Evolutionary conservation across 1,140 invertebrate species (phyloP), one percentile per base, ranked within the genome.

Genomic region (Drosophila rufa): DNA sequence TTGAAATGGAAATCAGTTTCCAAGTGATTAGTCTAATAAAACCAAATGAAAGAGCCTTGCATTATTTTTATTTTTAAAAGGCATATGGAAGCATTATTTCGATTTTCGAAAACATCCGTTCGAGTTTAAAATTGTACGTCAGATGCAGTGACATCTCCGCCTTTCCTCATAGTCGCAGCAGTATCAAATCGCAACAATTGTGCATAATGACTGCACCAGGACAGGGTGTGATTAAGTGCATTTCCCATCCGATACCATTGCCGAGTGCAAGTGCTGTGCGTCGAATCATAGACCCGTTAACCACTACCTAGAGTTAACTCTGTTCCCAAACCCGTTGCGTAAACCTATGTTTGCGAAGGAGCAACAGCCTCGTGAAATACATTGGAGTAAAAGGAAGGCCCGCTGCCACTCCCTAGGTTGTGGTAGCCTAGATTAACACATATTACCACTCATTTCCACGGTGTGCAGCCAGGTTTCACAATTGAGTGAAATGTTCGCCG

Each of bases 381-480:
- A 3, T n/a, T 4, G n/a, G 30, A 17, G 36, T 25, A 59, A 17
- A 15, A 53, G 55, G 22, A 27, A 36, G 58, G 19, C 38, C 55
- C 22, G 33, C 42, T 15, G 40, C 30, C 66, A 46, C 61, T 55
- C 33, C 62, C 59, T 27, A 15, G 15, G 17, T 27, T 25, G 27
- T 46, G 25, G 38, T 43, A 48, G 27, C 45, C 27, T 15, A 66
- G 47, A 69, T 66, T 65, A 65, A 51, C 59, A 51, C 46, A 69
- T 36, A 67, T 70, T 67, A 22, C 40, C 47, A 53, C 62, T 53
- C 40, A 50, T 62, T 67, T 51, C n/a, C 47, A 51, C 60, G 47
- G 46, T 27, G 60, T 48, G 48, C 38, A 51, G 38, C 36, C 17
- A 30, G 66, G 48, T 68, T 70, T 70, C 64, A 47, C 40, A 68